Percentiles rank a stretch among this genome's conserved stretches.
These are phyloP conservation scores for Orientallactaga bullata DNA, from an alignment of 2,113 vertebrate species.

Conservation along the genomic window DNA sequence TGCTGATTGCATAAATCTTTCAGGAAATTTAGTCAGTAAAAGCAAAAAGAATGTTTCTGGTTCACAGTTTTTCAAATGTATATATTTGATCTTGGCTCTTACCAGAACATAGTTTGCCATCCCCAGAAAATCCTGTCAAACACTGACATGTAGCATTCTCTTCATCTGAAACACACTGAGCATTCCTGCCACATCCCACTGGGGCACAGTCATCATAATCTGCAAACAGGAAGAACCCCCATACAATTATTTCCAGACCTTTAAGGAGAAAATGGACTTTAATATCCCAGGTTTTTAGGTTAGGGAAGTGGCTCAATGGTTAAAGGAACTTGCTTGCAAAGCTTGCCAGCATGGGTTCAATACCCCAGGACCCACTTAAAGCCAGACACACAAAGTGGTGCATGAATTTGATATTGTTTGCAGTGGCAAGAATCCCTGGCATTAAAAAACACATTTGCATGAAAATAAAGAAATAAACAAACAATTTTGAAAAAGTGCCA, in stretches of 20 bases:
- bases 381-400: too few species aligned
- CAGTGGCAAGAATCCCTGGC: too few species aligned
- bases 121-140: constrained; percentile 90
- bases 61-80: not conserved
- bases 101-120: constrained; percentile 91
- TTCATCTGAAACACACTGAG: constrained; percentile 87
- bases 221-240: constrained; percentile 74
- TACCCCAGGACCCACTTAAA: too few species aligned
- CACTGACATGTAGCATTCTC: constrained; percentile 89
- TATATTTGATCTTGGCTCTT: constrained; percentile 75
- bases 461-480: too few species aligned
- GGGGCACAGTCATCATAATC: constrained; percentile 90
- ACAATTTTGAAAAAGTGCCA: too few species aligned
- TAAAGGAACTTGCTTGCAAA: too few species aligned
- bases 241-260: not conserved
- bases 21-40: not conserved
- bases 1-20: constrained; percentile 38
- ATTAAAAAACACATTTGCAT: too few species aligned
- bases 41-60: constrained; percentile 51
- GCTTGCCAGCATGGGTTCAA: too few species aligned
- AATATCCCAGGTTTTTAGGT: not conserved
- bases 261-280: not conserved
- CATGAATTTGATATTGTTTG: too few species aligned
- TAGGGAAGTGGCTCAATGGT: too few species aligned
- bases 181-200: constrained; percentile 87